Conservation (phyloP, 1,140 invertebrate species). For the Brachionus asplanchnoidis region DNA sequence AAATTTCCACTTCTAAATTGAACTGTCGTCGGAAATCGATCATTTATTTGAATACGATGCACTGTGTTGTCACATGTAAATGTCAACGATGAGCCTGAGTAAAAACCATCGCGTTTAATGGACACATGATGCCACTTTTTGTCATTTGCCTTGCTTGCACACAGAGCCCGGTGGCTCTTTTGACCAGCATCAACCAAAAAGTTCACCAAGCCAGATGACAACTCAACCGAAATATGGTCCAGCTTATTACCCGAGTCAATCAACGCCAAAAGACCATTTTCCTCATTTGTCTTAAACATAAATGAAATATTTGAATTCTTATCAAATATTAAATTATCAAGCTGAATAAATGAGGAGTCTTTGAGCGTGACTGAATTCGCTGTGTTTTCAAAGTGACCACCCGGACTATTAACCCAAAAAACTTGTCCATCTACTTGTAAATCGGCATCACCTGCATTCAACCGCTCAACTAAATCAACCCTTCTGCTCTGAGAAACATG, state of each 20-base stretch:
- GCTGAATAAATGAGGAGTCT: slow-evolving; percentile 13
- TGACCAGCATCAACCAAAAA: background rate
- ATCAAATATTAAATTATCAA: slow-evolving; percentile 33
- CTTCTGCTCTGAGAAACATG: background rate
- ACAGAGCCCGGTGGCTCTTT: background rate
- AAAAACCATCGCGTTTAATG: slow-evolving; percentile 17
- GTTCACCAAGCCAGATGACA: background rate
- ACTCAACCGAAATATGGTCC: background rate
- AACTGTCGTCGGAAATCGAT: slow-evolving; percentile 3
- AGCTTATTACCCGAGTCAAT: background rate
- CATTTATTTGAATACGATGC: background rate
- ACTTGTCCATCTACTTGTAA: slow-evolving; percentile 4
- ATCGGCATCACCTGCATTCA: background rate
- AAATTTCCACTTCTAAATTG: slow-evolving; percentile 31
- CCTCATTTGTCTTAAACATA: slow-evolving; percentile 38
- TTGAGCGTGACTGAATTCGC: background rate
- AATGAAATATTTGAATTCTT: slow-evolving; percentile 6
- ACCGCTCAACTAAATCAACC: background rate
- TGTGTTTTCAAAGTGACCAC: background rate
- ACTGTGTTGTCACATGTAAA: background rate
- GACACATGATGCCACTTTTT: slow-evolving; percentile 20
- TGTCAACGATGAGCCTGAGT: background rate
- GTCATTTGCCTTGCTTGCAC: background rate
- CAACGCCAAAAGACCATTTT: slow-evolving; percentile 23
- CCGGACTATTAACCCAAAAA: background rate